A percentile compares a stretch with the other conserved stretches of the same genome.
Conservation (phyloP, 2,797 vertebrate genomes). For the Xenentodon cancila region DNA sequence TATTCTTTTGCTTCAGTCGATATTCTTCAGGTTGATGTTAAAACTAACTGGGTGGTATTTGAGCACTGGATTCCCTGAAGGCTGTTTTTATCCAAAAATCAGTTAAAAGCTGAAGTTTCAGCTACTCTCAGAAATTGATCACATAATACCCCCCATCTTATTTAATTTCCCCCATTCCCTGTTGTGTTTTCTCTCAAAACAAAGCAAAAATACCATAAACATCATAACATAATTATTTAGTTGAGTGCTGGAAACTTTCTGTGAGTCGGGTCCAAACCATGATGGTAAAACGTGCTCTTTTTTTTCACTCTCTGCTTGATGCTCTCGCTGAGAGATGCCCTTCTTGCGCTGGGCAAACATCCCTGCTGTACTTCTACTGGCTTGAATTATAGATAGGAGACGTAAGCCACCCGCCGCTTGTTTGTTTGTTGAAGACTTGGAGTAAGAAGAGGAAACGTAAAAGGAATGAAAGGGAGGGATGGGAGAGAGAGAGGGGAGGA, state of each 20-base stretch:
- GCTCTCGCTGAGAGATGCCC: slow-evolving; percentile 39
- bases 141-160: not conserved
- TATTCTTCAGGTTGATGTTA: not conserved
- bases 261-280: slow-evolving; percentile 32
- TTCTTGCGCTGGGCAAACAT: slow-evolving; percentile 66
- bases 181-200: slow-evolving; percentile 37
- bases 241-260: slow-evolving; percentile 29
- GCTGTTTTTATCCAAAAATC: slow-evolving; percentile 10
- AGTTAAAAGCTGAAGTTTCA: not conserved
- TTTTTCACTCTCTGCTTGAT: slow-evolving; percentile 10
- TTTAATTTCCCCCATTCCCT: not conserved
- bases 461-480: slow-evolving; percentile 29
- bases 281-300: slow-evolving; percentile 37
- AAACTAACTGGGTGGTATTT: no score
- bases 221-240: slow-evolving; percentile 34
- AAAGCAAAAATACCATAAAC: slow-evolving; percentile 31
- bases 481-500: slow-evolving; percentile 23
- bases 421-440: slow-evolving; percentile 71
- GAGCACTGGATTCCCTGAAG: no score
- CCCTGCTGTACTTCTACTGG: slow-evolving; percentile 64
- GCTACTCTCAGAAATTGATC: no score
- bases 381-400: slow-evolving; percentile 76
- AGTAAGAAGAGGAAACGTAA: slow-evolving; percentile 52
- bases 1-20: not conserved
- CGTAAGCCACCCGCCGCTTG: slow-evolving; percentile 68